Conservation (phyloP, 2,888 invertebrate species). For the Tethea ocularis region DNA sequence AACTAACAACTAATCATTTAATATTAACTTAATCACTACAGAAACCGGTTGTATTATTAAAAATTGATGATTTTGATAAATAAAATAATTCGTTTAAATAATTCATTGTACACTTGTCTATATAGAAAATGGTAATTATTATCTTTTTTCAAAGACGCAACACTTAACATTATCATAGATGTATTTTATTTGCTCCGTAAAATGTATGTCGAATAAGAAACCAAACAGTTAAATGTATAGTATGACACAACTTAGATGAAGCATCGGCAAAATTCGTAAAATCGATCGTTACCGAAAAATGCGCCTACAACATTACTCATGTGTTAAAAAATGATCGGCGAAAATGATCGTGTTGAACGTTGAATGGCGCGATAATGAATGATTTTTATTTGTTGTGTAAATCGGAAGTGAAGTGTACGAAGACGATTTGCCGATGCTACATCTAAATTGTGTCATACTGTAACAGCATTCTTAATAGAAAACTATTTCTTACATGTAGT, state of each 20-base stretch:
- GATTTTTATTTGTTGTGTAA: too few species aligned
- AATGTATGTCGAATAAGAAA: not conserved
- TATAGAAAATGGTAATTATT: constrained; percentile 7
- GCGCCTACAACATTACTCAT: too few species aligned
- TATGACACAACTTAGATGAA: too few species aligned
- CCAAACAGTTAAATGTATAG: too few species aligned
- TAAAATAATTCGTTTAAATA: constrained; percentile 54
- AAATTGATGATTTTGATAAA: constrained; percentile 34
- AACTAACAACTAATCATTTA: constrained; percentile 41
- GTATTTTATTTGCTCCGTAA: not conserved
- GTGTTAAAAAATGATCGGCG: too few species aligned
- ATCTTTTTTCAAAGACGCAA: not conserved
- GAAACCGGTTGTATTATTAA: constrained; percentile 45
- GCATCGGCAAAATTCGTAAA: too few species aligned
- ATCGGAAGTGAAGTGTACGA: too few species aligned
- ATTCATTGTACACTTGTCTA: constrained; percentile 54
- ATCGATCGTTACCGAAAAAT: too few species aligned
- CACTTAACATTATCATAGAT: not conserved
- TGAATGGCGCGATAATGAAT: too few species aligned
- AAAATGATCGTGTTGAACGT: too few species aligned
- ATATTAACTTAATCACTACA: constrained; percentile 51
- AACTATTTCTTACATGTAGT: not conserved
- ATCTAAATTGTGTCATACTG: too few species aligned
- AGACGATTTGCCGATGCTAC: too few species aligned
- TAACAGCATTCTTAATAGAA: not conserved